Evolutionary conservation across 2,113 vertebrate genomes (phyloP).

Genomic region (Megalops atlanticus): DNA sequence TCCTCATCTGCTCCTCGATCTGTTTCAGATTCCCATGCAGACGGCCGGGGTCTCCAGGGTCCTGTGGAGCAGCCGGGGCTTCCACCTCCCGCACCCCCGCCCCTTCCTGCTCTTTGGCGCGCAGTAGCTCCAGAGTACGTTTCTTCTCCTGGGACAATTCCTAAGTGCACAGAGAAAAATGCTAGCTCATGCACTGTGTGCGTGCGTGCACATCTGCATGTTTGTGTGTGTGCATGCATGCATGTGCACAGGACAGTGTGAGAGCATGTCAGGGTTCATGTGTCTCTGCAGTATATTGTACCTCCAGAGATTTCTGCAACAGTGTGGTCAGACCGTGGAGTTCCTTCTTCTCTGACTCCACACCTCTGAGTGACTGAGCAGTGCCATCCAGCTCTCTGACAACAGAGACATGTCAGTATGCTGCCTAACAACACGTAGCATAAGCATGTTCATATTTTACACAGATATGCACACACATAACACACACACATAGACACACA

Average conservation of each 20-base stretch:
- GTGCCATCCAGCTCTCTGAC: slow-evolving; percentile 90
- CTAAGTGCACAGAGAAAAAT: slow-evolving; percentile 56
- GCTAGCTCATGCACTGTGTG: neutral
- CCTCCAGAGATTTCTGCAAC: slow-evolving; percentile 90
- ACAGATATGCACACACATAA: neutral
- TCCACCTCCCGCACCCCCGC: slow-evolving; percentile 29
- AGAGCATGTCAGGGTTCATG: neutral
- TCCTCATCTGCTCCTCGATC: slow-evolving; percentile 92
- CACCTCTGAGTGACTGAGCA: slow-evolving; percentile 81
- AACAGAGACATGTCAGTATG: neutral
- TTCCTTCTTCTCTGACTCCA: slow-evolving; percentile 88
- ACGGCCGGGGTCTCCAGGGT: slow-evolving; percentile 56
- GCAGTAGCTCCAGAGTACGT: slow-evolving; percentile 83
- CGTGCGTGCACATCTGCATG: neutral
- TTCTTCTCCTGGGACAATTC: slow-evolving; percentile 90
- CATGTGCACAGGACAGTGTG: neutral
- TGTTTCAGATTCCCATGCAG: slow-evolving; percentile 80
- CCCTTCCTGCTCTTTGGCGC: slow-evolving; percentile 68
- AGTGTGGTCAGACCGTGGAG: slow-evolving; percentile 78
- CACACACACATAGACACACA: neutral
- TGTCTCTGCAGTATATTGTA: slow-evolving; percentile 43
- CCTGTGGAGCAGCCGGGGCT: slow-evolving; percentile 27
- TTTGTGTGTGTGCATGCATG: neutral
- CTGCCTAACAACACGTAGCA: neutral
- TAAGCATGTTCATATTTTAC: neutral